Evolutionary conservation across 2,888 invertebrate species (phyloP), one percentile per base, ranked within the genome.

Genomic region (Epiperipatus broadwayi): DNA sequence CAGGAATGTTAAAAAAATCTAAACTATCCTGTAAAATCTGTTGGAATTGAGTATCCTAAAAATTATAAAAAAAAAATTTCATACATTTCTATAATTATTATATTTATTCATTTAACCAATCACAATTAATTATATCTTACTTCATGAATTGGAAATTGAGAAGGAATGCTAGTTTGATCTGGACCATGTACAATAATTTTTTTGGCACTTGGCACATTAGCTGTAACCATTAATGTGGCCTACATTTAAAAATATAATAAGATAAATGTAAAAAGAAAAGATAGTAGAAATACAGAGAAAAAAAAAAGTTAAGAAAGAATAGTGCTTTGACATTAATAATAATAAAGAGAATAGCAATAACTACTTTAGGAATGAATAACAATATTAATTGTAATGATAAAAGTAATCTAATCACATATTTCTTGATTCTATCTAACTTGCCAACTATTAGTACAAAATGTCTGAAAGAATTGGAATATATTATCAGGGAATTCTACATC

Each of bases 131-230:
- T 18, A 12, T 30, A 10, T 29, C 64, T n/a, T n/a, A n/a, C n/a
- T 51, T 68, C 67, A 46, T 93, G 91, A 3, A 99, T 85, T 0
- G 93, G 91, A 62, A 95, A 93, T 57, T 95, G 93, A 0, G 93
- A 87, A 0, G 97, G 97, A 53, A 97, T 95, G 41, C 84, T 85
- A 35, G 83, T 84, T 48, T 81, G 78, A 50, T 85, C 84, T 36
- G 83, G 81, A 2, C 91, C 93, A 59, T 95, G 91, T 2, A 95
- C 89, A 41, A 95, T 78, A 46, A 95, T 89, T 62, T 95, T 97
- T 62, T 99, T 99, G 1, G 97, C 93, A 1, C 93, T 91, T 0
- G 97, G 97, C 12, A 99, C 93, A 61, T 97, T 97, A 3, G 97
- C 97, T 0, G 95, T 95, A 2, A 99, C 68, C 45, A 99, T 65